phyloP scores from a whole-genome alignment of 2,888 invertebrate species.

The Tachina fera region DNA sequence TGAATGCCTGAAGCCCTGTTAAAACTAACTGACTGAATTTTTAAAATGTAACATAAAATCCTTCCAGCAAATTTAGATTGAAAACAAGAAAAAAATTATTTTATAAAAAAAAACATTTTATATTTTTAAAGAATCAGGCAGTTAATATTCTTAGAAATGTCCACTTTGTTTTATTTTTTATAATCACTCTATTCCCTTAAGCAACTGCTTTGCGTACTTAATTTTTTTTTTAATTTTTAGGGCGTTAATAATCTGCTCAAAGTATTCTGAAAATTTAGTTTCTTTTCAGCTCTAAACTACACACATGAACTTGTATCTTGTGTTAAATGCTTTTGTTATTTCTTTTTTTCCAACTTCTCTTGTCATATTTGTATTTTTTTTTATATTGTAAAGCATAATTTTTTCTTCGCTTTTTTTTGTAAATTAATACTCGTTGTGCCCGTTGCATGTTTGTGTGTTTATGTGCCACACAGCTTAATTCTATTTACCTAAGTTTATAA shows the following conservation, averaged over 20 bases:
- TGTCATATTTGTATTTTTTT: constrained; percentile 48
- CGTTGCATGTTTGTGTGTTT: constrained; percentile 48
- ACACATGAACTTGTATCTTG: constrained; percentile 72
- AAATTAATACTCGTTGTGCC: constrained; percentile 52
- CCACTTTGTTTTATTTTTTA: too few relatives aligned
- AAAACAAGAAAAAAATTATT: too few relatives aligned
- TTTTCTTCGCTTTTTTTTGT: constrained; percentile 30
- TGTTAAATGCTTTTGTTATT: constrained; percentile 3
- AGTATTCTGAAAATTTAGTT: constrained; percentile 45
- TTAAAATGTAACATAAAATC: too few relatives aligned
- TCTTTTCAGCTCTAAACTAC: constrained; percentile 21
- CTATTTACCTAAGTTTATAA: constrained; percentile 66
- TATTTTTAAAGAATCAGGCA: too few relatives aligned
- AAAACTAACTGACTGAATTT: too few relatives aligned
- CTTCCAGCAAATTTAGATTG: too few relatives aligned
- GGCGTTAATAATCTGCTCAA: constrained; percentile 66
- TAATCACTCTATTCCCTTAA: too few relatives aligned
- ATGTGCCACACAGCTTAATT: constrained; percentile 56
- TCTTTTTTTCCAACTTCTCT: constrained; percentile 30
- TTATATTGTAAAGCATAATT: constrained; percentile 31
- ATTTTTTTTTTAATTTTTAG: too few relatives aligned
- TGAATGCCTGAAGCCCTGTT: too few relatives aligned
- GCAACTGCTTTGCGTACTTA: background rate
- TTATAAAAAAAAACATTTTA: too few relatives aligned
- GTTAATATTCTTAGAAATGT: background rate